Conservation (phyloP, 2,113 vertebrate genomes). For the Kobus ellipsiprymnus region DNA sequence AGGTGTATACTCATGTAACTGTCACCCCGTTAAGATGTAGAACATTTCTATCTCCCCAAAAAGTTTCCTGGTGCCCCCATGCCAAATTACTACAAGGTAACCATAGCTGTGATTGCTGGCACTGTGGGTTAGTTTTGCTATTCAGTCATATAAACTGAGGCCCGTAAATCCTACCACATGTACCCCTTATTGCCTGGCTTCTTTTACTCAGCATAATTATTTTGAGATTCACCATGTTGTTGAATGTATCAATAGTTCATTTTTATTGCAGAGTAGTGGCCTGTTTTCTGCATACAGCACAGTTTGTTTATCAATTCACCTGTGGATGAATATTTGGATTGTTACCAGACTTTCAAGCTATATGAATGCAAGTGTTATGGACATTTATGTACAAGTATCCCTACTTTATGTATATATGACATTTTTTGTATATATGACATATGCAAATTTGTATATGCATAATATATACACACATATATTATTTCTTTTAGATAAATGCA, state of each 20-base stretch:
- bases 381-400: neutral
- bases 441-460: neutral
- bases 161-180: neutral
- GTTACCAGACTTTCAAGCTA: neutral
- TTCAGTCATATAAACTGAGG: neutral
- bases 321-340: neutral
- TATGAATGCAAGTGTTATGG: neutral
- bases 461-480: neutral
- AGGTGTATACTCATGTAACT: neutral
- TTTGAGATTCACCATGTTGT: neutral
- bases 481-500: neutral
- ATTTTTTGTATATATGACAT: neutral
- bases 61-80: neutral
- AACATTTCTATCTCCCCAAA: neutral
- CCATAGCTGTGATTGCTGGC: neutral
- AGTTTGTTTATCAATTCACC: neutral
- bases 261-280: neutral
- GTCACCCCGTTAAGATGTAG: neutral
- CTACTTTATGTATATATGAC: neutral
- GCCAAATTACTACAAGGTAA: neutral
- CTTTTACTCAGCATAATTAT: neutral
- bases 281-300: neutral
- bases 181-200: neutral
- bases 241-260: neutral
- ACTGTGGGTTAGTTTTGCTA: neutral